These are phyloP conservation scores for Agriopis leucophaearia DNA, from an alignment of 2,888 invertebrate genomes.

Conservation along the genomic window DNA sequence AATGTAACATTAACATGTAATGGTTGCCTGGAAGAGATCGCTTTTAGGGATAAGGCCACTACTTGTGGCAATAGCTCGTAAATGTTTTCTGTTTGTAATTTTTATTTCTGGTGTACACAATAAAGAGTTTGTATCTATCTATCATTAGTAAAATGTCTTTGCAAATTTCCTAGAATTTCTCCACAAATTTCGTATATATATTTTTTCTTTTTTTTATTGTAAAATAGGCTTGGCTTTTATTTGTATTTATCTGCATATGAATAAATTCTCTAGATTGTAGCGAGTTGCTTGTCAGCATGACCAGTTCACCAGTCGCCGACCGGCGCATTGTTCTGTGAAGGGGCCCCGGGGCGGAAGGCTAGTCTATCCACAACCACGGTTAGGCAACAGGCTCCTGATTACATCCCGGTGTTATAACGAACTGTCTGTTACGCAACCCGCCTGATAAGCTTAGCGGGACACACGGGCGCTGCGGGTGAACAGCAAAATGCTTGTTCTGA, in stretches of 20 bases:
- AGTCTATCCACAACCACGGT: conserved; percentile 21
- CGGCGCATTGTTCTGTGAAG: background rate
- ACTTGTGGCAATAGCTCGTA: no score
- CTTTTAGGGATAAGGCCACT: no score
- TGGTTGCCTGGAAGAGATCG: no score
- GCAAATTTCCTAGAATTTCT: background rate
- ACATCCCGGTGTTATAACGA: conserved; percentile 38
- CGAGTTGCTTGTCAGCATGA: background rate
- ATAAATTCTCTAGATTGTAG: no score
- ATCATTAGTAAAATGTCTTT: background rate
- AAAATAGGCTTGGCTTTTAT: no score
- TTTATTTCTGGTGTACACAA: no score
- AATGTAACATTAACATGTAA: no score
- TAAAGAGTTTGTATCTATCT: no score
- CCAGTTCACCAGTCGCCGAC: background rate
- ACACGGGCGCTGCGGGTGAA: conserved; percentile 37
- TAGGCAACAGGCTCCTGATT: conserved; percentile 40
- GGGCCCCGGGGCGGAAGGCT: conserved; percentile 16
- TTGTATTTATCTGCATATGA: no score
- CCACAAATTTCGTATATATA: no score
- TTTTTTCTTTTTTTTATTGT: no score
- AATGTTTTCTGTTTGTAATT: no score
- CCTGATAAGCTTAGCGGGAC: conserved; percentile 53
- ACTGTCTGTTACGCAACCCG: conserved; percentile 42
- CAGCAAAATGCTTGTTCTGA: background rate